Evolutionary conservation across 2,797 vertebrate genomes (phyloP).

Genomic region (Anguilla pacifica): DNA sequence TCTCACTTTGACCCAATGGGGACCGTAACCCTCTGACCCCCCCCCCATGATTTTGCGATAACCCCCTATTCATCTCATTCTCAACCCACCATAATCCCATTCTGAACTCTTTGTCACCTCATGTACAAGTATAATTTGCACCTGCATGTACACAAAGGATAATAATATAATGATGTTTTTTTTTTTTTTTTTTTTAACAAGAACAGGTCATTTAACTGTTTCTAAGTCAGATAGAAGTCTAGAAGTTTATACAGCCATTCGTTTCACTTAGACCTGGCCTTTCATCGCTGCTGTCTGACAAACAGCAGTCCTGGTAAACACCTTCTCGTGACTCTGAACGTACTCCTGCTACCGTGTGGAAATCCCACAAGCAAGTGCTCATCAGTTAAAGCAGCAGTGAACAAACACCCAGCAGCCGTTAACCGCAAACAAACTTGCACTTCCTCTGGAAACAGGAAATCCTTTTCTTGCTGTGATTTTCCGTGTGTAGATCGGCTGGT

Average conservation of each 20-base stretch:
- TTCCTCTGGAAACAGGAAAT: slow-evolving; percentile 45
- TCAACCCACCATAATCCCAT: not conserved
- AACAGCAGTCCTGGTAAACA: slow-evolving; percentile 1
- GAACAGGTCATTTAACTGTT: not conserved
- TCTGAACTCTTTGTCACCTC: not conserved
- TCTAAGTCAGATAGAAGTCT: not conserved
- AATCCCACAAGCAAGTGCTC: not conserved
- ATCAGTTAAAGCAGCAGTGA: not conserved
- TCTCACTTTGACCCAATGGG: not conserved
- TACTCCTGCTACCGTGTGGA: not conserved
- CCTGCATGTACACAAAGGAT: not conserved
- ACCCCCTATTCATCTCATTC: not conserved
- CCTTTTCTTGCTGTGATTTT: slow-evolving; percentile 26
- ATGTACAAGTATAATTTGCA: not conserved
- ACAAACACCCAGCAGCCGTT: slow-evolving; percentile 32
- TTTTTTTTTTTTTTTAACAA: not conserved
- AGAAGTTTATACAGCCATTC: not conserved
- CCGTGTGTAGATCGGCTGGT: not conserved
- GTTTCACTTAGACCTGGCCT: not conserved
- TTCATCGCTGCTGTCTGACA: not conserved
- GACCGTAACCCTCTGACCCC: not conserved
- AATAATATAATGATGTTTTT: not conserved
- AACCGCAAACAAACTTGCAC: slow-evolving; percentile 37
- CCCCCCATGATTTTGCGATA: not conserved
- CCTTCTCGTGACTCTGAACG: not conserved